Evolutionary conservation across 2,113 vertebrate genomes (phyloP), one percentile per base, ranked within the genome.

Genomic region (Dromiciops gliroides): DNA sequence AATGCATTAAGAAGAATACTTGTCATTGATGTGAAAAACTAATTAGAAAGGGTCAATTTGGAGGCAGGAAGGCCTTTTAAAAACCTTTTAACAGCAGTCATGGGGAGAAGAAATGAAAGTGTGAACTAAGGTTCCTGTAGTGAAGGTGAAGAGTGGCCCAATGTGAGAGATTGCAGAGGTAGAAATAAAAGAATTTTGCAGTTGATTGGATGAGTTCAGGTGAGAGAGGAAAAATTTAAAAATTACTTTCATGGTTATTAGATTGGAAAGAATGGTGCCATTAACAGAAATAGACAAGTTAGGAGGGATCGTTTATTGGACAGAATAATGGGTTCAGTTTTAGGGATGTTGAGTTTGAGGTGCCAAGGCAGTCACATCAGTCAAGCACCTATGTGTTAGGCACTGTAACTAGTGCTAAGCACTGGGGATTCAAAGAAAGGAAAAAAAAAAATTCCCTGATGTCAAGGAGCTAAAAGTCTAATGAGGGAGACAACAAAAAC

Each of bases 271-370:
- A 49, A 48, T 56, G 48, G 91, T 48, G 31, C 23, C 48, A 50
- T 9, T 52, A 91, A 67, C 2, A 92, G 50, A 94, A 93, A 44
- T 47, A 67, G 14, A 0, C 1, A 91, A 75, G 51, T 67, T 91
- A 47, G 93, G 12, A 4, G 14, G 22, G 48, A n/a, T 88, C 0
- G 11, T 49, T 11, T 47, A 31, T 75, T 89, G 51, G 8, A 47
- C 47, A 51, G 89, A 83, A 50, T 9, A 51, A 50, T 50, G 31
- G 75, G 48, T 47, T 93, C 67, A 19, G 23, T 60, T 49, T 93
- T 89, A 92, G 51, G 47, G 90, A 44, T 90, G 6, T 96, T 93
- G 60, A 89, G 37, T 94, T 53, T 92, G 90, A 91, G 50, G 51
- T 90, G 12, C 48, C 56, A 67, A 95, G 51, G 24, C 31, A 24